These are phyloP conservation scores for Drosophila greeni DNA, from an alignment of 2,888 invertebrate genomes.

Conservation along the genomic window DNA sequence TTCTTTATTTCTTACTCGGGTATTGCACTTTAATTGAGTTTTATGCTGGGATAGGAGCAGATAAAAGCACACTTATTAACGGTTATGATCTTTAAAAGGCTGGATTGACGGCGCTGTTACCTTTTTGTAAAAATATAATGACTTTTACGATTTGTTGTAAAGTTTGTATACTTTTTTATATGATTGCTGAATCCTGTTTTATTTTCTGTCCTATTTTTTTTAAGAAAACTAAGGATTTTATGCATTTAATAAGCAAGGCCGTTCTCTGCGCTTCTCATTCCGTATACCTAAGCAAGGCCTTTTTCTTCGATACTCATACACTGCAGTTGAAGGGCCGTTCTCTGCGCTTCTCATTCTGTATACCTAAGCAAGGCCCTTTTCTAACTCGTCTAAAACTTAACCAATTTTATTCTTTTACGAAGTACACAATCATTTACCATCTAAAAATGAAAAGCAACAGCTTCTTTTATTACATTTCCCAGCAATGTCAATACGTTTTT, in stretches of 20 bases:
- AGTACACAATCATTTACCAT: neutral
- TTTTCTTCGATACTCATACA: too few species aligned
- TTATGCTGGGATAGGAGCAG: conserved; percentile 13
- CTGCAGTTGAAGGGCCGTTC: too few species aligned
- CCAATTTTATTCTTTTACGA: neutral
- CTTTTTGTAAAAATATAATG: neutral
- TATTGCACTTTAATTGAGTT: conserved; percentile 38
- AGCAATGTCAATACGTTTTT: neutral
- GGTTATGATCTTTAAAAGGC: conserved; percentile 10
- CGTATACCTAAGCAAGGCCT: too few species aligned
- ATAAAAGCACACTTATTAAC: conserved; percentile 15
- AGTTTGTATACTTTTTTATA: neutral
- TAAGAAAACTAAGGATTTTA: too few species aligned
- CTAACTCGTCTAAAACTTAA: too few species aligned
- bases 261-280: too few species aligned
- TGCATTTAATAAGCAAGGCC: too few species aligned
- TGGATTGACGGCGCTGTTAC: neutral
- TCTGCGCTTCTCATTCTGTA: too few species aligned
- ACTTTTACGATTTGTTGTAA: neutral
- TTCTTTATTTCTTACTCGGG: neutral
- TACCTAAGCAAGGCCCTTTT: too few species aligned
- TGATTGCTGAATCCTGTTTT: neutral
- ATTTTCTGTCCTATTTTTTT: neutral
- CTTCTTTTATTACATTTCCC: neutral
- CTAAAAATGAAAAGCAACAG: neutral